Percentiles rank a stretch among this genome's conserved stretches.
Conservation (phyloP, 2,113 vertebrate species). For the Bettongia penicillata region DNA sequence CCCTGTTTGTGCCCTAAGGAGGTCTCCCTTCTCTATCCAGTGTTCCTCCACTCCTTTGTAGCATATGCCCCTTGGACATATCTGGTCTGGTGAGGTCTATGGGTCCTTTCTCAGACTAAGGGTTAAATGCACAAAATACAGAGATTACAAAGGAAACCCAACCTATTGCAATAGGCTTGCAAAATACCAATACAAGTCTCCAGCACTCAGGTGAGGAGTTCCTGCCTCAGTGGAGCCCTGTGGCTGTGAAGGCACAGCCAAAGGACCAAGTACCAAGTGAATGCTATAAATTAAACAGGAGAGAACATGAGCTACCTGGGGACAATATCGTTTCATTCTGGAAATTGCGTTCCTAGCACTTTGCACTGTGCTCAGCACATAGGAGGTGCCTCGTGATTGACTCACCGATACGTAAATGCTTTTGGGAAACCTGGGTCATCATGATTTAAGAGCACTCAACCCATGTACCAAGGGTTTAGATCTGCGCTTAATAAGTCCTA, state of each 20-base stretch:
- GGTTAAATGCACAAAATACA: background rate
- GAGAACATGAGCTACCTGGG: too few species aligned
- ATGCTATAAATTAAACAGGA: background rate
- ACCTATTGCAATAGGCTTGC: too few species aligned
- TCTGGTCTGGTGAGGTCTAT: background rate
- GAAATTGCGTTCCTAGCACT: background rate
- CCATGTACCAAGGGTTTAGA: background rate
- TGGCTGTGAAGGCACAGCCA: background rate
- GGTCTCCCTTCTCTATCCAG: background rate
- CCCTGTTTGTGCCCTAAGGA: background rate
- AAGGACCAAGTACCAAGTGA: background rate
- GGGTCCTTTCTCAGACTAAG: background rate
- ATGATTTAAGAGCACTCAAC: background rate
- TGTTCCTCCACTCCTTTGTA: background rate
- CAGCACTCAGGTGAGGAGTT: background rate
- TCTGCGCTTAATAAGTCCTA: background rate
- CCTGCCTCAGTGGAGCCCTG: background rate
- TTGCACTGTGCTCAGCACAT: background rate
- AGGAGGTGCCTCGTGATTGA: background rate
- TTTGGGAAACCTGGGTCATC: background rate
- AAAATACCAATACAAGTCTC: background rate
- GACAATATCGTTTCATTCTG: background rate
- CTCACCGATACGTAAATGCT: background rate
- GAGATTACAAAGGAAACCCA: background rate
- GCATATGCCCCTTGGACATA: background rate